These are phyloP conservation scores for Leptura quadrifasciata DNA, from an alignment of 2,888 invertebrate species.

Conservation along the genomic window DNA sequence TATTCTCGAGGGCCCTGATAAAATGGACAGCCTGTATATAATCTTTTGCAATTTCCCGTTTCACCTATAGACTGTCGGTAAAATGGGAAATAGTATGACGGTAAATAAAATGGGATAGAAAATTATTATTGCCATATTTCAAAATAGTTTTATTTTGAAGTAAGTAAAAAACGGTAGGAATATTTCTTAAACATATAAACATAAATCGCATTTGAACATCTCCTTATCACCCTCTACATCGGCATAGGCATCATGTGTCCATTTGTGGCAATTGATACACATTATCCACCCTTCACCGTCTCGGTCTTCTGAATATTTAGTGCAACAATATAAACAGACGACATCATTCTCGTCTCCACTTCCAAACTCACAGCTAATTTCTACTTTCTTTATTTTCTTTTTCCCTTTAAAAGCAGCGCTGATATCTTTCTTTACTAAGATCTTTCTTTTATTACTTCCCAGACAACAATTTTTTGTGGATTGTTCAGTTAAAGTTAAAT, in stretches of 20 bases:
- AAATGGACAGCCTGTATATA: no score
- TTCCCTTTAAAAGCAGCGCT: background rate
- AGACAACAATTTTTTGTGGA: background rate
- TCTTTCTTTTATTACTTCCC: background rate
- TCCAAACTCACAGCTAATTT: constrained; percentile 16
- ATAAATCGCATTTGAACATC: constrained; percentile 30
- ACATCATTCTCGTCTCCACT: constrained; percentile 21
- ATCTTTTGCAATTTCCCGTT: constrained; percentile 8
- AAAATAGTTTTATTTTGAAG: constrained; percentile 8
- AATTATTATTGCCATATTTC: constrained; percentile 9
- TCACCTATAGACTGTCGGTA: constrained; percentile 24
- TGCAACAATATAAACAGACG: constrained; percentile 24
- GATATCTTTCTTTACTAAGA: constrained; percentile 28
- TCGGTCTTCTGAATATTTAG: constrained; percentile 25
- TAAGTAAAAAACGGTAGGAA: background rate
- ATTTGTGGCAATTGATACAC: constrained; percentile 23
- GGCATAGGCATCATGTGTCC: constrained; percentile 36
- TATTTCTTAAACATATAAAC: constrained; percentile 11
- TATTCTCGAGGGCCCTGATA: no score
- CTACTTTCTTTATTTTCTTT: background rate
- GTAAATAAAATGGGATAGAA: constrained; percentile 35
- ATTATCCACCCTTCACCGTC: constrained; percentile 32
- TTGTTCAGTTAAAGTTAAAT: no score
- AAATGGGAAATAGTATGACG: constrained; percentile 19
- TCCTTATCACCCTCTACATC: constrained; percentile 28